Evolutionary conservation across 2,888 invertebrate genomes (phyloP).

Genomic region (Catocala fraxini): DNA sequence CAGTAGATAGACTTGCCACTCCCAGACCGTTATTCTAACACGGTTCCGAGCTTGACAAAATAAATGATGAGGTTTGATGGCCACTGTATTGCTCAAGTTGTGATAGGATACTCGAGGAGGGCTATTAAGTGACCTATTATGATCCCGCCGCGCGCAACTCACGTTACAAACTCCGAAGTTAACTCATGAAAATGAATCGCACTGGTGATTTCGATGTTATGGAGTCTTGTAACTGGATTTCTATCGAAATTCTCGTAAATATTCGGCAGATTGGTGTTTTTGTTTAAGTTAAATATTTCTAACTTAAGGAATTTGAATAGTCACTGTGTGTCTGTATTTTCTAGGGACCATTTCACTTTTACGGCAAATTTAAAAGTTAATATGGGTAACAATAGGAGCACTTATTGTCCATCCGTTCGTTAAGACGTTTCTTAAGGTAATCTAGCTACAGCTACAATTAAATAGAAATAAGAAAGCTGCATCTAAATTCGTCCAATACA

Average conservation of each 20-base stretch:
- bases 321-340: too few relatives aligned
- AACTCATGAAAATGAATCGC: slow-evolving; percentile 23
- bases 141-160: slow-evolving; percentile 1
- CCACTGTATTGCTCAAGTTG: slow-evolving; percentile 19
- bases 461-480: too few relatives aligned
- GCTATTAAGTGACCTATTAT: slow-evolving; percentile 47
- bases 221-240: slow-evolving; percentile 7
- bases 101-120: slow-evolving; percentile 19
- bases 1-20: neutral
- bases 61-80: slow-evolving; percentile 18
- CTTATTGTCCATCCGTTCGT: too few relatives aligned
- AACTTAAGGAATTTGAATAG: too few relatives aligned
- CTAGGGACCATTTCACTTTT: too few relatives aligned
- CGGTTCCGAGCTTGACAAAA: slow-evolving; percentile 8
- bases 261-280: neutral
- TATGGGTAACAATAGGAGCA: too few relatives aligned
- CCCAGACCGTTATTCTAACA: neutral
- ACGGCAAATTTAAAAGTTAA: too few relatives aligned
- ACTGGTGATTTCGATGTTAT: slow-evolving; percentile 9
- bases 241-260: neutral
- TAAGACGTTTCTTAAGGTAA: too few relatives aligned
- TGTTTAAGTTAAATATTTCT: neutral
- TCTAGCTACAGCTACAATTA: too few relatives aligned
- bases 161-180: slow-evolving; percentile 7
- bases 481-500: too few relatives aligned